Evolutionary conservation across 2,113 vertebrate species (phyloP).

Genomic region (Daphoenositta chrysoptera): DNA sequence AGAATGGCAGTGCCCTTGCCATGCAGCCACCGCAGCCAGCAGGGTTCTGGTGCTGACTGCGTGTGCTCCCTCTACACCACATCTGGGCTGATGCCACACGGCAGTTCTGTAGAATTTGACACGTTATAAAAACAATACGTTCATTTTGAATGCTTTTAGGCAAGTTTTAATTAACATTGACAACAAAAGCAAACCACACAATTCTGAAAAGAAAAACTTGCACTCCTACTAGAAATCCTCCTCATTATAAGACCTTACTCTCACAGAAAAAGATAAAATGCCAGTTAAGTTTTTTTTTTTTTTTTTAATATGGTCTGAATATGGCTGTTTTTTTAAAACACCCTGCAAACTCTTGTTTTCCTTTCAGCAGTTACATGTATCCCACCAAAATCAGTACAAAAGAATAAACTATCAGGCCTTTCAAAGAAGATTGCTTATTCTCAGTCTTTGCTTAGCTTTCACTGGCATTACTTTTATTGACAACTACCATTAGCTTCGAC

Average conservation of each 20-base stretch:
- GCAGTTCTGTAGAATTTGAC: neutral
- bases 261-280: neutral
- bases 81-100: neutral
- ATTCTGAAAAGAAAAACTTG: neutral
- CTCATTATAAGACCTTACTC: neutral
- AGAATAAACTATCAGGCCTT: neutral
- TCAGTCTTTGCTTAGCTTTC: neutral
- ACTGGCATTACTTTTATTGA: neutral
- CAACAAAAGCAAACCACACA: neutral
- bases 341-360: neutral
- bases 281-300: neutral
- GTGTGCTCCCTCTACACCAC: accelerated
- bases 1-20: neutral
- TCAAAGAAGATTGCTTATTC: neutral
- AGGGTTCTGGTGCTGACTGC: accelerated
- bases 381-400: neutral
- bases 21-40: neutral
- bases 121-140: neutral
- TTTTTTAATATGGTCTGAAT: neutral
- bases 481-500: neutral
- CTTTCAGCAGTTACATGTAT: neutral
- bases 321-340: neutral
- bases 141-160: neutral
- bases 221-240: neutral
- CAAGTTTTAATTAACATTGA: neutral